Base-by-base conservation (phyloP, 2,113 vertebrate species). In the Phylloscopus whistleri region DNA sequence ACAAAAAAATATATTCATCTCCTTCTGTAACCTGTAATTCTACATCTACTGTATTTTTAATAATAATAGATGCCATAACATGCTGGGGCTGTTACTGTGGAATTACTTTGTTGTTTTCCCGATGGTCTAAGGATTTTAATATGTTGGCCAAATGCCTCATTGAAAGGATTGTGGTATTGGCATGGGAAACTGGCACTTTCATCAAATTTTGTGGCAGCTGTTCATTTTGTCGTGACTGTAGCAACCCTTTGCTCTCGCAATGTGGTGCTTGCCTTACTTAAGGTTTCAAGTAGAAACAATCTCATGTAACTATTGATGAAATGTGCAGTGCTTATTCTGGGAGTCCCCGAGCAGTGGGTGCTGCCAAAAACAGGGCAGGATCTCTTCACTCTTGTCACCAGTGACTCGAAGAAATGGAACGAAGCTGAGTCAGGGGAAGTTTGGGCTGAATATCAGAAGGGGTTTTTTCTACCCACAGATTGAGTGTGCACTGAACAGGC, bases 151-250 rank as follows among this genome's bases (percentile, higher is more conserved):
- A 94, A 51, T 15, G 75, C 94, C 87, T 93, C 43, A 11, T 79
- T 7, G 24, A 76, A 89, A 68, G 89, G 55, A 37, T 79, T 80
- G 84, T 76, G 84, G 41, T 78, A 87, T 51, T 92, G 91, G 95
- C 70, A 64, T 82, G 63, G 39, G 87, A 84, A 84, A 68, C 75
- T 64, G 84, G 70, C 77, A 73, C 37, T 89, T 80, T 6, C 3
- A 9, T 94, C 67, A 63, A 53, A 67, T 27, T 60, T 67, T 35
- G 74, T 86, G 94, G 89, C 93, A 96, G 87, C 77, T 84, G 81
- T 85, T 94, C 33, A 4, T 80, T 96, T 83, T 94, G 80, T 93
- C 77, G 16, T 24, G 77, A 37, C 69, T 53, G 80, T 28, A 52
- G 77, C 60, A 89, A 16, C 87, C 69, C 77, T 94, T 92, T 79